Percentiles rank a stretch among this genome's conserved stretches.
Evolutionary conservation across 2,888 invertebrate species (phyloP).

Genomic region (Parasteatoda lunata): DNA sequence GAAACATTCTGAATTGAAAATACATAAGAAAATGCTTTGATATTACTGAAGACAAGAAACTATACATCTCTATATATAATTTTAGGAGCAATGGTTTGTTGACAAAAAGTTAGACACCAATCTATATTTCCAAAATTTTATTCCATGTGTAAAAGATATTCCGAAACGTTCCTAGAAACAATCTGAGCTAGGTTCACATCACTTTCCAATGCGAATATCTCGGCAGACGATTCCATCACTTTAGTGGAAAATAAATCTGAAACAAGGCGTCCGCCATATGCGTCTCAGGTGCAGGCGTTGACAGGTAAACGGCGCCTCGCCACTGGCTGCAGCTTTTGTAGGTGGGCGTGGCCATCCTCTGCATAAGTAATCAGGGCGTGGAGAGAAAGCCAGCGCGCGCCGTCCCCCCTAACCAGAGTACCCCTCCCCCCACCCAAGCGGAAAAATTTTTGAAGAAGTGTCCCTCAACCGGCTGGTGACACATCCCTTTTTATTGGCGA

Average conservation of each 20-base stretch:
- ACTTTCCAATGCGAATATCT: neutral
- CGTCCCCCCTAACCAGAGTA: neutral
- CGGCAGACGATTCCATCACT: slow-evolving; percentile 16
- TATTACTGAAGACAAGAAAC: too few species aligned
- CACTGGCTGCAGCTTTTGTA: slow-evolving; percentile 36
- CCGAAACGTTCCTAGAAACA: neutral
- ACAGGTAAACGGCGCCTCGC: slow-evolving; percentile 53
- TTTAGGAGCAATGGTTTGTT: too few species aligned
- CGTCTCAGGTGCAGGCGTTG: slow-evolving; percentile 58
- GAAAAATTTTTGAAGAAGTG: slow-evolving; percentile 67
- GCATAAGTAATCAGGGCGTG: slow-evolving; percentile 62
- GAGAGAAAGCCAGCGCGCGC: slow-evolving; percentile 33
- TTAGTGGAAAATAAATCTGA: slow-evolving; percentile 7
- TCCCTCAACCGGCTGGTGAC: slow-evolving; percentile 62
- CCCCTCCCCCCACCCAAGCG: slow-evolving; percentile 10
- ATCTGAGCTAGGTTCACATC: neutral
- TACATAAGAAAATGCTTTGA: too few species aligned
- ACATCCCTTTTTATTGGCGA: slow-evolving; percentile 68
- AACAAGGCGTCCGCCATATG: slow-evolving; percentile 18
- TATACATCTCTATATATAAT: too few species aligned
- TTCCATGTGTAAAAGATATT: too few species aligned
- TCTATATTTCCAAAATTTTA: too few species aligned
- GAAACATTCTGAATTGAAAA: too few species aligned
- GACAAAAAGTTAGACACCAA: too few species aligned
- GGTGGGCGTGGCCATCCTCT: slow-evolving; percentile 35